A percentile compares a stretch with the other conserved stretches of the same genome.
phyloP scores from a whole-genome alignment of 2,797 vertebrate genomes.

The Phataginus tetradactyla region DNA sequence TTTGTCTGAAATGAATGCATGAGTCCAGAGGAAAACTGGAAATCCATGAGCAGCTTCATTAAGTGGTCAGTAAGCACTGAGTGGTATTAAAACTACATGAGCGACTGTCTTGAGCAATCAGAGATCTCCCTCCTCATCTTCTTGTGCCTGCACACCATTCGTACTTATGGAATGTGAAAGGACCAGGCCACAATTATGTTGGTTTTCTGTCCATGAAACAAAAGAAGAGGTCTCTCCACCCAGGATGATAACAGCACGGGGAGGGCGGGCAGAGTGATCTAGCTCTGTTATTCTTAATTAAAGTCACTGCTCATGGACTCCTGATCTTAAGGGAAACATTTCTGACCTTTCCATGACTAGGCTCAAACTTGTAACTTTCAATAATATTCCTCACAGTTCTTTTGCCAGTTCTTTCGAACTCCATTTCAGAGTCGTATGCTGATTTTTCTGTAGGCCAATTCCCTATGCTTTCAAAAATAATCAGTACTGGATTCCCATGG shows the following conservation, averaged over 20 bases:
- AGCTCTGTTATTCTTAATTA: slow-evolving; percentile 43
- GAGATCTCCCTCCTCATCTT: not conserved
- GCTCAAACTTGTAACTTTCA: slow-evolving; percentile 8
- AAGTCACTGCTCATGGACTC: not conserved
- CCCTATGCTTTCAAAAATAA: slow-evolving; percentile 30
- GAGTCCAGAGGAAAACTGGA: not conserved
- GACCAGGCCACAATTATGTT: not conserved
- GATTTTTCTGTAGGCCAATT: not conserved
- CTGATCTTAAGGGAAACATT: slow-evolving; percentile 21
- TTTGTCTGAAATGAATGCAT: slow-evolving; percentile 25
- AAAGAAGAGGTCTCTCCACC: not conserved
- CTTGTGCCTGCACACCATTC: rapidly evolving
- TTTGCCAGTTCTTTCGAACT: not conserved
- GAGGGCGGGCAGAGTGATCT: not conserved
- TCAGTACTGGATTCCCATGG: not conserved
- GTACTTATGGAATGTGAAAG: not conserved
- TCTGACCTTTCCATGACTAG: slow-evolving; percentile 9
- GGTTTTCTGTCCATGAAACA: not conserved
- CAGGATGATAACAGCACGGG: rapidly evolving
- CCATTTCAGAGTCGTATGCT: not conserved
- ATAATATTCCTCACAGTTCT: not conserved
- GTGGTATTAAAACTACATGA: not conserved
- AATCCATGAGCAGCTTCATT: not conserved
- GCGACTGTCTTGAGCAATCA: not conserved
- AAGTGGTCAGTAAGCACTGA: not conserved